Conservation (phyloP, 2,113 vertebrate species). For the Turdus rufiventris region DNA sequence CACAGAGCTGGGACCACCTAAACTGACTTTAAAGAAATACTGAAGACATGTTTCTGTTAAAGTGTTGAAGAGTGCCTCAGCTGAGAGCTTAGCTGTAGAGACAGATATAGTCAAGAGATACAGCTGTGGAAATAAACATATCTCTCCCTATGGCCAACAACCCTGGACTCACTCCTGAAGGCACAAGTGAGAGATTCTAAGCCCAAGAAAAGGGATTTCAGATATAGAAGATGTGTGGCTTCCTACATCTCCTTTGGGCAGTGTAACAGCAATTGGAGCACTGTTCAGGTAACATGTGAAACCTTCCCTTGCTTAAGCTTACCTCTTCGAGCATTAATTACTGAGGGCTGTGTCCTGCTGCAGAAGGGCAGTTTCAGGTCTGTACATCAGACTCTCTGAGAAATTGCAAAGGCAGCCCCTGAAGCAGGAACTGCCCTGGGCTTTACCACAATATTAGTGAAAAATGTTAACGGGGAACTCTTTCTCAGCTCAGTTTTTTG, state of each 20-base stretch:
- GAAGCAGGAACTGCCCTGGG: not conserved
- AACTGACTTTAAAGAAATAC: not conserved
- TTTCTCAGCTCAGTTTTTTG: not conserved
- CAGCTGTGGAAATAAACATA: not conserved
- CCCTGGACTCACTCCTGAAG: not conserved
- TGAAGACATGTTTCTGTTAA: not conserved
- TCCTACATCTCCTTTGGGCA: not conserved
- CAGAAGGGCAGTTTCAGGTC: not conserved
- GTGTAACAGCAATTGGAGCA: not conserved
- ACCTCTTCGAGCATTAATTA: not conserved
- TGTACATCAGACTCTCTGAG: not conserved
- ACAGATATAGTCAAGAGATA: not conserved
- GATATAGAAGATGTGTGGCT: not conserved
- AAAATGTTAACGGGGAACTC: not conserved
- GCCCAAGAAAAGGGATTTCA: not conserved
- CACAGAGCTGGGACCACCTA: not conserved
- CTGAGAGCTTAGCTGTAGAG: not conserved
- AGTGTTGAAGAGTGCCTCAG: not conserved
- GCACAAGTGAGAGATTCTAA: not conserved
- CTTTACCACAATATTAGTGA: not conserved
- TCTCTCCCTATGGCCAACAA: not conserved
- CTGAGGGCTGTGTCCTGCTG: not conserved
- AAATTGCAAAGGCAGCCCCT: not conserved
- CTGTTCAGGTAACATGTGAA: not conserved
- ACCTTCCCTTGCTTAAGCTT: not conserved